Evolutionary conservation across 2,888 invertebrate genomes (phyloP), one percentile per base, ranked within the genome.

Genomic region (Hypercompe scribonia): DNA sequence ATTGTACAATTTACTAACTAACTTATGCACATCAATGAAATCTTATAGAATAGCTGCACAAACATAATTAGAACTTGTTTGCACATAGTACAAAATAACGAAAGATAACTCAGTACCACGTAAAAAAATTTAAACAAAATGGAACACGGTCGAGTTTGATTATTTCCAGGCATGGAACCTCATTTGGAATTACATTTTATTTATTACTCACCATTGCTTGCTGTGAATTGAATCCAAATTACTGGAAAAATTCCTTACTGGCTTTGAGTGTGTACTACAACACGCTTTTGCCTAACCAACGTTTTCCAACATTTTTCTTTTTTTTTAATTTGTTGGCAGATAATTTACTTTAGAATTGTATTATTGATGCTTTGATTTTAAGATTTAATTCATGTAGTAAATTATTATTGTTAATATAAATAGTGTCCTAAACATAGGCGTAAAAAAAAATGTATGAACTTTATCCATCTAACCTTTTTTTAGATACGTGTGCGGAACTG

Each of bases 221-320:
- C 89, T 90, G 90, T 87, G 92, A 92, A 93, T 93, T 92, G 93
- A 93, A 93, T 93, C 90, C 89, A 92, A 93, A 93, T 92, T 90
- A 91, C 90, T 89, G 86, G 88, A 90, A 91, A 90, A 90, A 90
- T 87, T 88, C 86, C 85, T 74, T 61, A 75, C 78, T 78, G 85
- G 86, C 86, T 88, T 85, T 84, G 82, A 81, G 87, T 86, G 81
- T 82, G 74, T 73, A 74, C 76, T 80, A 42, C 21, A 67, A 58
- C 18, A n/a, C 39, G 28, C 36, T 58, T 36, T 64, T 64, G 13
- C 61, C n/a, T 34, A 58, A 15, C 21, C 33, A 67, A 31, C 42
- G 7, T 36, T 63, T 72, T 63, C 34, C 28, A 50, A 33, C 33
- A 58, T 73, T n/a, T n/a, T n/a, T n/a, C n/a, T n/a, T n/a, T n/a